Evolutionary conservation across 2,797 vertebrate species (phyloP).

Genomic region (Aselliscus stoliczkanus): DNA sequence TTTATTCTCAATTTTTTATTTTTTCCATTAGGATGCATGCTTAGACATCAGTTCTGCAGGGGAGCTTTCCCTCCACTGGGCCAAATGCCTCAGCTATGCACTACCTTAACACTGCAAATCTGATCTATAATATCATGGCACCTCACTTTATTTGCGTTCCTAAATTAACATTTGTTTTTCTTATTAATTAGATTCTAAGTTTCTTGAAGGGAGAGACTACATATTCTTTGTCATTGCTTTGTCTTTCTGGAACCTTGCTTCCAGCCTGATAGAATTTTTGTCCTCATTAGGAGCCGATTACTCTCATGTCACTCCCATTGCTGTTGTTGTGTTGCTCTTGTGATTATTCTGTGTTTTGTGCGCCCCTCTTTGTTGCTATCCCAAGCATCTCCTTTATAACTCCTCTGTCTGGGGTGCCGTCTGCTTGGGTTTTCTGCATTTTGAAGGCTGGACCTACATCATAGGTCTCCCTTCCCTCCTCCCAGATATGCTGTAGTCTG

Average conservation of each 20-base stretch:
- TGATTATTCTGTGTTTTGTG: neutral
- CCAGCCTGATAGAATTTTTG: neutral
- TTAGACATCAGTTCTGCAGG: neutral
- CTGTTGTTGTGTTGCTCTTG: neutral
- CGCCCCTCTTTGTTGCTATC: neutral
- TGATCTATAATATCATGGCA: neutral
- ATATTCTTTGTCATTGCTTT: neutral
- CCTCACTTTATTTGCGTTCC: neutral
- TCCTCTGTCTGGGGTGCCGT: neutral
- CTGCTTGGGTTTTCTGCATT: neutral
- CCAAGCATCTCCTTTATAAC: neutral
- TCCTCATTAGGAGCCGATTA: neutral
- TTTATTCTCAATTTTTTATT: neutral
- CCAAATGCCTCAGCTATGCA: neutral
- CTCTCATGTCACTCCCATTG: neutral
- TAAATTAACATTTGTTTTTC: neutral
- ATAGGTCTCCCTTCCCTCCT: neutral
- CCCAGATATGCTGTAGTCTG: neutral
- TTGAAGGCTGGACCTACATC: neutral
- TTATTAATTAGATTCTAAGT: neutral
- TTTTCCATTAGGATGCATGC: neutral
- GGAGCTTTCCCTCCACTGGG: neutral
- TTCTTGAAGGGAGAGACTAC: neutral
- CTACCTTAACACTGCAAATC: neutral
- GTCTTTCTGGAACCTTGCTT: neutral